Base-by-base conservation (phyloP, 2,888 invertebrate species). In the Lasius platythorax region DNA sequence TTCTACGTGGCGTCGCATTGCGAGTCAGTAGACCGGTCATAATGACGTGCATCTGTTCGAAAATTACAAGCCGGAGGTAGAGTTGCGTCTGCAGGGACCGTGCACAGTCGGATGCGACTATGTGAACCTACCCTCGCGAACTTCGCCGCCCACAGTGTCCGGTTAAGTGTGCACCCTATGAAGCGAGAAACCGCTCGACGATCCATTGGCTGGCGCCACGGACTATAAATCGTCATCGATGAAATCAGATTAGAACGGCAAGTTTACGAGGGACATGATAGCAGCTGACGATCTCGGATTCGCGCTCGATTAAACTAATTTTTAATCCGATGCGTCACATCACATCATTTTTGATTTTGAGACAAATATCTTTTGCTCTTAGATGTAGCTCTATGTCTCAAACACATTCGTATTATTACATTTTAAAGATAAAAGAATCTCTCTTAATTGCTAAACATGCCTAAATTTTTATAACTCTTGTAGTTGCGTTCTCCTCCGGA, bases 131-230 rank as follows among this genome's bases (percentile, higher is more conserved):
- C 8, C 12, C 18, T 74, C 78, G 82, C 74, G 78, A 84, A 87
- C 86, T 87, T 87, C 50, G 11, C 78, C 56, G 2, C 18, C 66
- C 82, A 67, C 63, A 84, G 82, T 82, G 86, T 88, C 87, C 75
- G 40, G 84, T 79, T 82, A 88, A 88, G 82, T 72, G 82, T 79
- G 78, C 78, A 43, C 67, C 70, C 74, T 70, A 56, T 37, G 76
- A 58, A 68, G 87, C 61, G 85, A 86, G 58, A 70, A 79, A 86
- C 78, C 78, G 81, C 73, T 79, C 88, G 74, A 66, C 72, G 30
- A 72, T 73, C 43, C 61, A 83, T 53, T 28, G 46, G 63, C 61
- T 53, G n/a, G 63, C 30, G 64, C 75, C 64, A 23, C 78, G 50
- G 64, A 53, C 56, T 67, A 78, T 84, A 58, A 88, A 88, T 88